phyloP scores from a whole-genome alignment of 2,888 invertebrate genomes.

The Hypena proboscidalis region DNA sequence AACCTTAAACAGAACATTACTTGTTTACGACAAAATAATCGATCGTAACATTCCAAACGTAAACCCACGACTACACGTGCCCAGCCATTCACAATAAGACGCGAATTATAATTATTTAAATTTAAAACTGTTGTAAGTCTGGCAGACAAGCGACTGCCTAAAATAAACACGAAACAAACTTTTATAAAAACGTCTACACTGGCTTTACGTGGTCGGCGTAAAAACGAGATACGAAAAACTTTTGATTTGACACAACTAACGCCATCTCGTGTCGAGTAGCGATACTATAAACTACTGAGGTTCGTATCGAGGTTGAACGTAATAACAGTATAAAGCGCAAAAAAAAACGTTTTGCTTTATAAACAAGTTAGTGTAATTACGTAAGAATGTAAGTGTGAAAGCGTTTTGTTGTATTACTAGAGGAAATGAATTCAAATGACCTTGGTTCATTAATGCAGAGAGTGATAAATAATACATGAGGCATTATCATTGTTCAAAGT shows the following conservation, averaged over 20 bases:
- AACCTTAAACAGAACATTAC: slow-evolving; percentile 32
- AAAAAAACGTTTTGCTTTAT: slow-evolving; percentile 34
- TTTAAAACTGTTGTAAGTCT: slow-evolving; percentile 56
- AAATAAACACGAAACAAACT: slow-evolving; percentile 72
- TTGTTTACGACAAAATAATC: slow-evolving; percentile 41
- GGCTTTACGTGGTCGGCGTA: slow-evolving; percentile 56
- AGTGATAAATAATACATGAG: slow-evolving; percentile 77
- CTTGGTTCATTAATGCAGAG: slow-evolving; percentile 78
- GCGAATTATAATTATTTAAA: slow-evolving; percentile 60
- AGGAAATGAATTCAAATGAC: slow-evolving; percentile 79
- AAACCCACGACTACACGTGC: slow-evolving; percentile 26
- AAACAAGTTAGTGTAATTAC: slow-evolving; percentile 43
- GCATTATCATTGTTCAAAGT: slow-evolving; percentile 71
- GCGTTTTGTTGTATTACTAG: slow-evolving; percentile 51
- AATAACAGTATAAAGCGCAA: slow-evolving; percentile 30
- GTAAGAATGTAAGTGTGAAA: slow-evolving; percentile 51
- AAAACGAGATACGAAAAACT: slow-evolving; percentile 44
- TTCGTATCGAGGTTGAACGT: slow-evolving; percentile 46
- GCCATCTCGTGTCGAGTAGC: slow-evolving; percentile 78
- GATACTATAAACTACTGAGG: slow-evolving; percentile 46
- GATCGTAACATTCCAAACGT: slow-evolving; percentile 41
- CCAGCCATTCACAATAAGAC: slow-evolving; percentile 46
- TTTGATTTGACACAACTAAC: slow-evolving; percentile 40
- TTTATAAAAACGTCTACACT: slow-evolving; percentile 65
- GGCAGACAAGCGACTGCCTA: slow-evolving; percentile 57